Base-by-base conservation (phyloP, 2,888 invertebrate genomes). In the Dryomyza anilis region DNA sequence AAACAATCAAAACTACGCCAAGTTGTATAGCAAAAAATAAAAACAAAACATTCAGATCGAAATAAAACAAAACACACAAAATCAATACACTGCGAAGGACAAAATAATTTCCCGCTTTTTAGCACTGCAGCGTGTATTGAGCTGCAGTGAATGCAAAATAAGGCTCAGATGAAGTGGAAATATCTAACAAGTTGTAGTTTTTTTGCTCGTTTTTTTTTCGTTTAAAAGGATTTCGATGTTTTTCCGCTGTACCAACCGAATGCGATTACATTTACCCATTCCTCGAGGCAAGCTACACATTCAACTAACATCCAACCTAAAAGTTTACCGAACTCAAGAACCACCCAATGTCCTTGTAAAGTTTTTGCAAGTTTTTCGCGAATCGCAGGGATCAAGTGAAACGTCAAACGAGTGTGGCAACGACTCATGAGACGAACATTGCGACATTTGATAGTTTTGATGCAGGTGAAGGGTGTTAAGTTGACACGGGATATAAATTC, bases 221-320 rank as follows among this genome's bases (percentile, higher is more conserved):
- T 46, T 46, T 46, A 69, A 69, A 69, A 69, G 69, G 69, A 65
- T 69, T 69, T 69, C 57, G 50, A 69, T 69, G 67, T 69, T 65
- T 65, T 65, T 56, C 21, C 46, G 43, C 62, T 25, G 58, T n/a
- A n/a, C n/a, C n/a, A n/a, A n/a, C n/a, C n/a, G n/a, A n/a, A 29
- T 66, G 59, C 45, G 25, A 25, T 36, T 61, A 48, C 21, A 36
- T 48, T 29, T 21, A 14, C 36, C 30, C n/a, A n/a, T n/a, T n/a
- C n/a, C n/a, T n/a, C n/a, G n/a, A n/a, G n/a, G n/a, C n/a, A n/a
- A n/a, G n/a, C n/a, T n/a, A n/a, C n/a, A n/a, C n/a, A n/a, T n/a
- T n/a, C n/a, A n/a, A n/a, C n/a, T n/a, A n/a, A n/a, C n/a, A n/a
- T n/a, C n/a, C n/a, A n/a, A n/a, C n/a, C n/a, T n/a, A n/a, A n/a